These are phyloP conservation scores for Nettapus auritus DNA, from an alignment of 2,113 vertebrate species.

Conservation along the genomic window DNA sequence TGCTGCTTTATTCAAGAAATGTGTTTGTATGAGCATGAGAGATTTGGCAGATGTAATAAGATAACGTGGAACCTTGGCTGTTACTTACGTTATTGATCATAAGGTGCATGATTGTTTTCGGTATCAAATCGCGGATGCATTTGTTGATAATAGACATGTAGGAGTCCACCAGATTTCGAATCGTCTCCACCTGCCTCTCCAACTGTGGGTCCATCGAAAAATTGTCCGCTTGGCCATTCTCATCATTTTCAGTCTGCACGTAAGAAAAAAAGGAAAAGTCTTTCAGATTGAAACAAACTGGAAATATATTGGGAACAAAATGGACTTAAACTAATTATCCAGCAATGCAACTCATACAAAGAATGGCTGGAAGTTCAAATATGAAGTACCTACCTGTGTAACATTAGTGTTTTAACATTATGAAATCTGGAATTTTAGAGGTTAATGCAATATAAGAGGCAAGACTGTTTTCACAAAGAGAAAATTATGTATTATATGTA, in stretches of 20 bases:
- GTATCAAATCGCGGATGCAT: slow-evolving; percentile 89
- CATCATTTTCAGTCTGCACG: slow-evolving; percentile 80
- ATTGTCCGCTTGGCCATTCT: slow-evolving; percentile 80
- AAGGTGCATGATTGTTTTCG: slow-evolving; percentile 95
- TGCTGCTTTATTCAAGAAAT: not conserved
- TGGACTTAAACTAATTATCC: not conserved
- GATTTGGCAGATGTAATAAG: not conserved
- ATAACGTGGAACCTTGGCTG: not conserved
- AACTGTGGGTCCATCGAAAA: slow-evolving; percentile 92
- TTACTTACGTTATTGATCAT: slow-evolving; percentile 91
- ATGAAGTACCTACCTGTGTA: not conserved
- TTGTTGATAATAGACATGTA: slow-evolving; percentile 95
- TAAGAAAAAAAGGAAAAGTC: not conserved
- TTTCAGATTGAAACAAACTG: not conserved
- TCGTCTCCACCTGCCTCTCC: slow-evolving; percentile 94
- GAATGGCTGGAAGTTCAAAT: not conserved
- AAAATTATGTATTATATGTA: no score
- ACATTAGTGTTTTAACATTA: not conserved
- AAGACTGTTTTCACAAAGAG: not conserved
- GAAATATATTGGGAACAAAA: not conserved
- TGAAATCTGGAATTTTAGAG: not conserved
- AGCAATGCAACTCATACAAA: not conserved
- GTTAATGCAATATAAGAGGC: not conserved
- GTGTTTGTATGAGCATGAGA: not conserved
- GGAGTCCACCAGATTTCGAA: slow-evolving; percentile 91